Base-by-base conservation (phyloP, 2,113 vertebrate species). In the Prionailurus bengalensis region DNA sequence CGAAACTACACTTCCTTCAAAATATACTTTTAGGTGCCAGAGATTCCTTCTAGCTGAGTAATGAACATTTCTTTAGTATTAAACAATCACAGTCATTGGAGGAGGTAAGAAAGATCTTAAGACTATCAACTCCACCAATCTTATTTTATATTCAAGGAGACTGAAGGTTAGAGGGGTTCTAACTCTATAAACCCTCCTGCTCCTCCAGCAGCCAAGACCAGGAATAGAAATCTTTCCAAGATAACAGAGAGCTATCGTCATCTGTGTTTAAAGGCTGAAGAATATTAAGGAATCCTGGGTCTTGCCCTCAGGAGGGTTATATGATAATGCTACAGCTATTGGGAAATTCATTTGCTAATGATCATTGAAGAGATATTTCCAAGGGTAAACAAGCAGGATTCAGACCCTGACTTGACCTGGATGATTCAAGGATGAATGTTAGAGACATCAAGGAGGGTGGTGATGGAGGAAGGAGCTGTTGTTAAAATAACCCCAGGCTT, bases 21-120 rank as follows among this genome's bases (percentile, higher is more conserved):
- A 78, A 89, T 58, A 86, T 5, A 88, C 70, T n/a, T n/a, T 17
- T 36, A 90, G 76, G 91, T 94, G 58, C 76, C 70, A 97, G 80
- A 92, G 81, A 91, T 85, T 94, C 61, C 61, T 94, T 96, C 45
- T 89, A 29, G 58, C 53, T 96, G 85, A 95, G 89, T 95, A 85
- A 96, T 78, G 82, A 88, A 73, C 45, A 89, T 79, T 97, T 95
- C 63, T 83, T 92, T 51, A n/a, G 42, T 63, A 70, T 78, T 93
- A 92, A 93, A 95, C 83, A 93, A 91, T 74, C 82, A 58, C 11
- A n/a, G 74, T 84, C 55, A 65, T 61, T 51, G 63, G 55, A 94
- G 70, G 10, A 94, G 70, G 10, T 92, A 88, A 96, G 58, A 84
- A 95, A 82, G 68, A 51, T 79, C 29, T 84, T n/a, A 42, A 68